Percentiles rank a stretch among this genome's conserved stretches.
Evolutionary conservation across 1,140 invertebrate species (phyloP).

Genomic region (Cyclargus thomasi): DNA sequence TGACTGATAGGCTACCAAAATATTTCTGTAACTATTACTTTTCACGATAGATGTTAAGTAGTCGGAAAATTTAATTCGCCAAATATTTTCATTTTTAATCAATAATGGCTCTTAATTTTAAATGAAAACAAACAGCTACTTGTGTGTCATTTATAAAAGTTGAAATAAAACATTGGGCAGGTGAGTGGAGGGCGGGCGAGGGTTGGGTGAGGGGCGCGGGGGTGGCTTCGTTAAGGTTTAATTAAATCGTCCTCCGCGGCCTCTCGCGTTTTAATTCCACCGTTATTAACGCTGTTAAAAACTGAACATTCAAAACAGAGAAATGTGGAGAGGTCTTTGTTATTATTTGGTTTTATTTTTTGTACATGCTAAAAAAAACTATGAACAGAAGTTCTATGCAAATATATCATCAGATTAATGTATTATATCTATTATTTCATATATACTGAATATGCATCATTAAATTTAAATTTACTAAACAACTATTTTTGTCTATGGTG

Average conservation of each 20-base stretch:
- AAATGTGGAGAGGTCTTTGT: constrained; percentile 31
- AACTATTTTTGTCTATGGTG: no score
- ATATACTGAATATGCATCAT: no score
- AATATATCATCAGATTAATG: no score
- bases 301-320: constrained; percentile 49
- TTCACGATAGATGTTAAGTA: not conserved
- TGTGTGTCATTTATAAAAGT: constrained; percentile 37
- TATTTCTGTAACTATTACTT: no score
- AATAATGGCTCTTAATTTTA: not conserved
- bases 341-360: not conserved
- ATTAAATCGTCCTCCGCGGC: constrained; percentile 72
- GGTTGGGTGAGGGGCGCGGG: constrained; percentile 29
- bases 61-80: not conserved
- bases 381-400: no score
- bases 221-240: constrained; percentile 71
- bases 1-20: no score
- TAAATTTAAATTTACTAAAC: no score
- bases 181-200: constrained; percentile 38
- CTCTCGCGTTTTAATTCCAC: constrained; percentile 74
- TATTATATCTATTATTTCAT: no score
- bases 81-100: not conserved
- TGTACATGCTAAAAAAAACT: no score
- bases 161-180: constrained; percentile 63
- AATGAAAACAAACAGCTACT: constrained; percentile 6
- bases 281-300: constrained; percentile 74